Percentiles rank a stretch among this genome's conserved stretches.
Conservation (phyloP, 2,113 vertebrate genomes). For the Tragelaphus scriptus region DNA sequence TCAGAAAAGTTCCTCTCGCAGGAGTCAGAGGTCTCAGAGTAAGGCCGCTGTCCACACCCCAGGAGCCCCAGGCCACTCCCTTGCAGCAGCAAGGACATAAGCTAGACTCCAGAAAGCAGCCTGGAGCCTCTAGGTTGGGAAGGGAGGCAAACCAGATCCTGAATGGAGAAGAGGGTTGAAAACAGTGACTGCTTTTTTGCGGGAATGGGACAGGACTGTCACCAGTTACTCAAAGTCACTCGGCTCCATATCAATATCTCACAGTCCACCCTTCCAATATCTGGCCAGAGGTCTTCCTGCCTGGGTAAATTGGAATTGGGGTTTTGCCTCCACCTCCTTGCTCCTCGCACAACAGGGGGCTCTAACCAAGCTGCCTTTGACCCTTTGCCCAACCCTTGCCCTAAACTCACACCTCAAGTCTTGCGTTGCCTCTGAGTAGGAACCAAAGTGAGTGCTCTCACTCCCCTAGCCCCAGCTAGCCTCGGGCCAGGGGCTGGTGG, state of each 20-base stretch:
- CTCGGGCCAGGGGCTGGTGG: not conserved
- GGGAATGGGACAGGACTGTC: not conserved
- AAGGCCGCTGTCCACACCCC: not conserved
- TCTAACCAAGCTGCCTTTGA: not conserved
- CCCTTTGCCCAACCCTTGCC: slow-evolving; percentile 15
- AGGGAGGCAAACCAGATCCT: not conserved
- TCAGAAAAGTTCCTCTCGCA: slow-evolving; percentile 66
- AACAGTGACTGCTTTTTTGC: not conserved
- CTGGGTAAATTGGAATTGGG: not conserved
- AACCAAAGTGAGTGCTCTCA: not conserved
- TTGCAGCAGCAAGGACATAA: not conserved
- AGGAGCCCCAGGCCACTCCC: not conserved
- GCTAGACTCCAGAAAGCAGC: not conserved
- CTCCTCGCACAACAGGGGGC: not conserved
- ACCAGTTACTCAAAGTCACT: not conserved
- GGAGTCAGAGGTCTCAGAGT: slow-evolving; percentile 65
- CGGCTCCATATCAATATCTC: fast-evolving
- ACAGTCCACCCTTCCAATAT: not conserved
- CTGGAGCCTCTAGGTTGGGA: not conserved
- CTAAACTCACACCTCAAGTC: slow-evolving; percentile 8
- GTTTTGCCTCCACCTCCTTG: not conserved
- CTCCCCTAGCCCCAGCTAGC: not conserved
- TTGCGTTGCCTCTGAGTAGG: slow-evolving; percentile 22
- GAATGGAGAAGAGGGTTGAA: not conserved
- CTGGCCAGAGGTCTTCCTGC: not conserved